These are phyloP conservation scores for Dipodomys spectabilis DNA, from an alignment of 2,113 vertebrate species.

Conservation along the genomic window DNA sequence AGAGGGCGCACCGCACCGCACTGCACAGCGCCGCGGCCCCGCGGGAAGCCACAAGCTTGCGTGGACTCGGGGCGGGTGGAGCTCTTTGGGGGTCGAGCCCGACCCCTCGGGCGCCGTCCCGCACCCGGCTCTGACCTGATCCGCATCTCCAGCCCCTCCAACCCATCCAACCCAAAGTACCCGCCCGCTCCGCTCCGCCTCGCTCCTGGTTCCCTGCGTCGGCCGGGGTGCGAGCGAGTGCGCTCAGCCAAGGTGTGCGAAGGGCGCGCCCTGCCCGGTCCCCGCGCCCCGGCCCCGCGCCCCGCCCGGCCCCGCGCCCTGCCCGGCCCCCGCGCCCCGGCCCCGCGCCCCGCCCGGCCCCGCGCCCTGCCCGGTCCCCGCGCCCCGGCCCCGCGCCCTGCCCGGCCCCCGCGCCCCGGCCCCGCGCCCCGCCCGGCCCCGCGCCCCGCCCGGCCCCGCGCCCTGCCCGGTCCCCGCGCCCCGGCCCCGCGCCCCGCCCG, in stretches of 20 bases:
- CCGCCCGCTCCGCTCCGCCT: no score
- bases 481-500: neutral
- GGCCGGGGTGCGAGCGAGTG: neutral
- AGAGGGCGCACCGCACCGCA: neutral
- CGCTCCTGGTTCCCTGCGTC: no score
- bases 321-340: no score
- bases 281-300: neutral
- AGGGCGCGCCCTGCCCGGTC: neutral
- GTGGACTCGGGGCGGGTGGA: neutral
- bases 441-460: neutral
- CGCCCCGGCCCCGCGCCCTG: no score
- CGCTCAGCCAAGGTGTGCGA: neutral
- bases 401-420: neutral
- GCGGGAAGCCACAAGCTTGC: neutral
- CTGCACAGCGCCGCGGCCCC: neutral
- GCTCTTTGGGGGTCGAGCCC: constrained; percentile 24
- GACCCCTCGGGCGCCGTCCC: neutral
- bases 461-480: neutral
- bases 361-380: neutral
- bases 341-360: neutral
- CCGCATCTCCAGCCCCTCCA: no score
- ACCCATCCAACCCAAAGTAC: no score
- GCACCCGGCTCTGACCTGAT: neutral
- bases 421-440: neutral
- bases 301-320: neutral